phyloP scores from a whole-genome alignment of 2,797 vertebrate genomes.

The Tragopan temminckii region DNA sequence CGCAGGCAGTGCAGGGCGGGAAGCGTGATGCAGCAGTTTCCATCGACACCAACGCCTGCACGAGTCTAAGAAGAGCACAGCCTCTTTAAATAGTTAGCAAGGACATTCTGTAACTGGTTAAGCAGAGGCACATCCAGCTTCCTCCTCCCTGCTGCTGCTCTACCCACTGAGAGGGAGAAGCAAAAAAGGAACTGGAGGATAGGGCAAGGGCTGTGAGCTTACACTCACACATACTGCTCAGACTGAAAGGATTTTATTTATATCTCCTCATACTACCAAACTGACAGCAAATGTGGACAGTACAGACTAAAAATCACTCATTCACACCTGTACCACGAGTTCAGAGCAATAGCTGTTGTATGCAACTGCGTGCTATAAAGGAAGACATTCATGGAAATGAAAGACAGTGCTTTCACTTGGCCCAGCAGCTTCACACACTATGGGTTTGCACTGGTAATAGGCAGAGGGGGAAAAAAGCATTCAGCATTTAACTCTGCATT shows the following conservation, averaged over 20 bases:
- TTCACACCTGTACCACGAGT: background rate
- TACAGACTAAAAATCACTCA: background rate
- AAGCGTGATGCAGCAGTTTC: background rate
- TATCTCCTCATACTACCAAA: background rate
- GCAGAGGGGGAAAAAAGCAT: background rate
- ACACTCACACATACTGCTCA: background rate
- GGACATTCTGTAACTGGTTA: background rate
- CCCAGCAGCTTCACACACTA: background rate
- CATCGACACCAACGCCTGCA: background rate
- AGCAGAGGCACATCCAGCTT: background rate
- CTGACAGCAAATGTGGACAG: background rate
- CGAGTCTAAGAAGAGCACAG: background rate
- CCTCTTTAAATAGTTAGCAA: background rate
- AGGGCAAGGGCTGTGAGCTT: background rate
- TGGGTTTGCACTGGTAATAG: background rate
- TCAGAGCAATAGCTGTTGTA: background rate
- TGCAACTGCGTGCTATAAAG: background rate
- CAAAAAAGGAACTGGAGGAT: background rate
- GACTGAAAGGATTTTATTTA: background rate
- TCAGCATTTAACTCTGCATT: background rate
- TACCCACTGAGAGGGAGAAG: fast-evolving
- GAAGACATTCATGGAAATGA: background rate
- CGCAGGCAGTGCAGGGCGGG: background rate
- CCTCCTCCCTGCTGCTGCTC: background rate
- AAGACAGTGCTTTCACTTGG: background rate